These are phyloP conservation scores for Gymnoscopelus microlampas DNA, from an alignment of 2,797 vertebrate genomes.

Conservation along the genomic window DNA sequence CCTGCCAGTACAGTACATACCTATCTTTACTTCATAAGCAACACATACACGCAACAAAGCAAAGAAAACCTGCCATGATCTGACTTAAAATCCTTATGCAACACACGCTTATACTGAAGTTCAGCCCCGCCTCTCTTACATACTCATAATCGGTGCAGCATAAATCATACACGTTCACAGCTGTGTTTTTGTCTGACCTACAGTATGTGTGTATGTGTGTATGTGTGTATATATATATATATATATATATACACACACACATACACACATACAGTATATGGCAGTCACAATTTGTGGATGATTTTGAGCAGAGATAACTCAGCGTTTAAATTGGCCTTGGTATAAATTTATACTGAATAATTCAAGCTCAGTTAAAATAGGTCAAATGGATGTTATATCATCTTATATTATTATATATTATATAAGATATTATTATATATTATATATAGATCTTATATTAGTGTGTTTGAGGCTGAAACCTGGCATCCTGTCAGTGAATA, in stretches of 20 bases:
- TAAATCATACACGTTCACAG: conserved; percentile 39
- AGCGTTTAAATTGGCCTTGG: conserved; percentile 21
- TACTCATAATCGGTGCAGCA: conserved; percentile 15
- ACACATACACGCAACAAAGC: background rate
- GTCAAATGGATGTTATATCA: conserved; percentile 39
- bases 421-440: no score
- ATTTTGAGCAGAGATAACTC: conserved; percentile 26
- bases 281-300: conserved; percentile 4
- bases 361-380: conserved; percentile 47
- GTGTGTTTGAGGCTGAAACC: no score
- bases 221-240: no score
- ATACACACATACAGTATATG: no score
- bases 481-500: no score
- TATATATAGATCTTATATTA: no score
- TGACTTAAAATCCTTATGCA: conserved; percentile 29
- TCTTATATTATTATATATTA: no score
- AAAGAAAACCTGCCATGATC: background rate
- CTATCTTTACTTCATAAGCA: conserved; percentile 42
- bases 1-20: conserved; percentile 42
- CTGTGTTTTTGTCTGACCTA: conserved; percentile 36
- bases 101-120: conserved; percentile 32
- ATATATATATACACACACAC: no score
- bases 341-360: conserved; percentile 48
- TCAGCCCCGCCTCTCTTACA: conserved; percentile 14
- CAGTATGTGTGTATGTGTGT: no score